Evolutionary conservation across 2,888 invertebrate species (phyloP).

Genomic region (Clivina fossor): DNA sequence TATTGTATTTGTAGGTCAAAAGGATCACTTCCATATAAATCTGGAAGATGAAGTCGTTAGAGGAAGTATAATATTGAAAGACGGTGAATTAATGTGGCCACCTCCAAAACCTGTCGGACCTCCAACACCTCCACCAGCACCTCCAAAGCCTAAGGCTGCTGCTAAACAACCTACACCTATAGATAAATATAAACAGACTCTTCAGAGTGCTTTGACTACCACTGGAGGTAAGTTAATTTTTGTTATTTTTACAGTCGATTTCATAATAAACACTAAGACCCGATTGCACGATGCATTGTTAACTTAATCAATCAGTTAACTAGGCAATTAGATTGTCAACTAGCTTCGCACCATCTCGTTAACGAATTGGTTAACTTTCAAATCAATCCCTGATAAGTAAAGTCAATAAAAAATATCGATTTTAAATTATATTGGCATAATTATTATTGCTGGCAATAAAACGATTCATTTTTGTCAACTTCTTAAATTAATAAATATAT

Average conservation of each 20-base stretch:
- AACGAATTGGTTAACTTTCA: no score
- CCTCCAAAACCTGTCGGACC: conserved; percentile 67
- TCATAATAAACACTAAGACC: conserved; percentile 26
- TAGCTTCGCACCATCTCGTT: no score
- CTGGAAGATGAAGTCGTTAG: conserved; percentile 84
- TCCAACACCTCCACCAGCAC: conserved; percentile 54
- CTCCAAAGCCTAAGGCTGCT: conserved; percentile 49
- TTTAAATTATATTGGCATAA: no score
- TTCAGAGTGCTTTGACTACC: conserved; percentile 67
- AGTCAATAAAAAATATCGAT: no score
- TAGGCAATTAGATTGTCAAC: no score
- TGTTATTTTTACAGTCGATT: conserved; percentile 26
- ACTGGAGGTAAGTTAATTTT: conserved; percentile 64
- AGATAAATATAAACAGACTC: conserved; percentile 69
- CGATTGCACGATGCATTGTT: no score
- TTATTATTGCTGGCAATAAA: no score
- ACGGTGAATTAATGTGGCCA: conserved; percentile 79
- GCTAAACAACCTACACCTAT: conserved; percentile 52
- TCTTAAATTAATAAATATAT: no score
- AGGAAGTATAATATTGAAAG: conserved; percentile 75
- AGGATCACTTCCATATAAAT: conserved; percentile 78
- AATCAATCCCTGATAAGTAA: no score
- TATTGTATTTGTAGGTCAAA: conserved; percentile 59
- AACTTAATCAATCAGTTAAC: no score
- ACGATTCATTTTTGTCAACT: no score